phyloP scores from a whole-genome alignment of 2,113 vertebrate genomes.

The Cololabis saira region DNA sequence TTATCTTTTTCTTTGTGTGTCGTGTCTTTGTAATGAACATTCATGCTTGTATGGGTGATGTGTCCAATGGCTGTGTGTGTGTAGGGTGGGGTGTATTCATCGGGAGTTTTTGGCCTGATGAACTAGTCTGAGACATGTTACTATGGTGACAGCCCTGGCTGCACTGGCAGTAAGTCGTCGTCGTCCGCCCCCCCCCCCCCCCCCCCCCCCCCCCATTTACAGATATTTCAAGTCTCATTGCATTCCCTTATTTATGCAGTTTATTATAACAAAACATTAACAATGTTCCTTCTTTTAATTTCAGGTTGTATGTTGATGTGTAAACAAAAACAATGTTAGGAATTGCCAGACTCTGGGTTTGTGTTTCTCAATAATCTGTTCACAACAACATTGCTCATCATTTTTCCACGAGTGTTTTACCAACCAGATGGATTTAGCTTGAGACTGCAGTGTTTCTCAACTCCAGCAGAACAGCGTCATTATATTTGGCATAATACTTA shows the following conservation, averaged over 20 bases:
- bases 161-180: slow-evolving; percentile 33
- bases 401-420: slow-evolving; percentile 6
- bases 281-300: neutral
- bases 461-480: neutral
- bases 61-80: slow-evolving; percentile 13
- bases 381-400: neutral
- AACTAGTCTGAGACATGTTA: slow-evolving; percentile 55
- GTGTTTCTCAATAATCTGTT: neutral
- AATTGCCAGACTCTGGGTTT: no score
- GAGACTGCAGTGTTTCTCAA: neutral
- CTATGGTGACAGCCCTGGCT: slow-evolving; percentile 67
- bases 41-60: slow-evolving; percentile 20
- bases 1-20: slow-evolving; percentile 7
- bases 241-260: neutral
- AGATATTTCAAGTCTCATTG: slow-evolving; percentile 14
- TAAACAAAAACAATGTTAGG: no score
- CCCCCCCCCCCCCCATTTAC: slow-evolving; percentile 16
- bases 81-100: neutral
- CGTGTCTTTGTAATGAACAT: slow-evolving; percentile 31
- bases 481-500: neutral
- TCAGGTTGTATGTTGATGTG: no score
- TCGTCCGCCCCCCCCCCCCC: no score
- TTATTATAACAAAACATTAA: neutral
- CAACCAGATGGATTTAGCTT: neutral
- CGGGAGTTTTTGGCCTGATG: slow-evolving; percentile 59